Evolutionary conservation across 2,888 invertebrate species (phyloP), one percentile per base, ranked within the genome.

Genomic region (Caenorhabditis becei): DNA sequence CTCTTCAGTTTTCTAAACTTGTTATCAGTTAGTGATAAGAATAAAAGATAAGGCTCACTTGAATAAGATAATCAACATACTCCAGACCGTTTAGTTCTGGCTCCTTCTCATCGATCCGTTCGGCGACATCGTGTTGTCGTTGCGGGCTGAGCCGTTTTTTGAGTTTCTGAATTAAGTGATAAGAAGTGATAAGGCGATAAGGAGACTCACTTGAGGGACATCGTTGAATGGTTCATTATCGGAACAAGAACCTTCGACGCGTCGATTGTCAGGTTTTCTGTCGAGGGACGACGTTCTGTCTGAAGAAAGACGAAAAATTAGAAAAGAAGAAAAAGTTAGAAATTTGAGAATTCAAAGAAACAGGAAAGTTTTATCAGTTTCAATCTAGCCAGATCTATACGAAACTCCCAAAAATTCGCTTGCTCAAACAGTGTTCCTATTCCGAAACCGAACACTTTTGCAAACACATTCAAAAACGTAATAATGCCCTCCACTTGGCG

Each of bases 71-170:
- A 47, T 74, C 74, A 14, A 74, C 65, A 28, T 82, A 65, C 49
- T 70, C 61, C 23, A 54, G n/a, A 26, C 62, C 59, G n/a, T 4
- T 47, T 23, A 69, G 16, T 62, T 53, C 23, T 62, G 66, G 20
- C 53, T 79, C 35, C 59, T 53, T 47, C 71, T 65, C 66, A 69
- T 69, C 56, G 69, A 41, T 26, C 51, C 59, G 47, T 58, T 80
- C 80, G 77, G 84, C 80, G 72, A 77, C 63, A 65, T 63, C 26
- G 51, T 63, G 7, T 23, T 80, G 82, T 86, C 89, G 89, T 87
- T 89, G 90, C 90, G 90, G 90, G 90, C 90, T 79, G 81, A 81
- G 67, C 82, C 88, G 89, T 90, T 90, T 90, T 90, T 90, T 90
- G 90, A 89, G 53, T 41, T 41, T 26, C 70, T 67, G 58, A 16